These are phyloP conservation scores for Cyclophora albipunctata DNA, from an alignment of 2,888 invertebrate genomes.

Conservation along the genomic window DNA sequence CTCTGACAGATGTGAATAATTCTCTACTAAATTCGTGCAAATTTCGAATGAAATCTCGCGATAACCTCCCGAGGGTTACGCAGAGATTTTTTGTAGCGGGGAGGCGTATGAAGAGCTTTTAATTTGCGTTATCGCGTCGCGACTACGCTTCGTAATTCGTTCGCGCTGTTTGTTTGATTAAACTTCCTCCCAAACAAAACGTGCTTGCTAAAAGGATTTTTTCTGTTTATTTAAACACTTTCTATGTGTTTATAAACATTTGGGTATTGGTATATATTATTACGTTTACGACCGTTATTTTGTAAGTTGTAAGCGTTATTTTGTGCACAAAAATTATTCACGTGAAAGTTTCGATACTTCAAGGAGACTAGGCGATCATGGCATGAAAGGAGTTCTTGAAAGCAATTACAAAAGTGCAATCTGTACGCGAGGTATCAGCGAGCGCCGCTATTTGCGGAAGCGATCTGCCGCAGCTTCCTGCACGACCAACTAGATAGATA, in stretches of 20 bases:
- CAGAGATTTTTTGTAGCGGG: slow-evolving; percentile 5
- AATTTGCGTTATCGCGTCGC: slow-evolving; percentile 23
- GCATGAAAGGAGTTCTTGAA: slow-evolving; percentile 8
- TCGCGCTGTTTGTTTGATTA: slow-evolving; percentile 21
- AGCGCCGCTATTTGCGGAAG: not conserved
- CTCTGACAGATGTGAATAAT: slow-evolving; percentile 38
- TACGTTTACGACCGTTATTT: no score
- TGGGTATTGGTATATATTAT: no score
- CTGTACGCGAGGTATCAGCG: slow-evolving; percentile 2
- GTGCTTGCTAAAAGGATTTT: slow-evolving; percentile 9
- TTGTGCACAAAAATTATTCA: no score
- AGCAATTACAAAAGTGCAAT: slow-evolving; percentile 17
- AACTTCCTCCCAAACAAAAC: slow-evolving; percentile 24
- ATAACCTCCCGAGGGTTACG: slow-evolving; percentile 8
- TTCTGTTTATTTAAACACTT: not conserved
- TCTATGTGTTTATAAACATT: not conserved
- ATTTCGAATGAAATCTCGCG: slow-evolving; percentile 9
- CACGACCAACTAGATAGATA: slow-evolving; percentile 3
- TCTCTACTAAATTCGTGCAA: slow-evolving; percentile 21
- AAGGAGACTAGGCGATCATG: not conserved
- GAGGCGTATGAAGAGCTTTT: slow-evolving; percentile 20
- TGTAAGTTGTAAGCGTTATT: no score
- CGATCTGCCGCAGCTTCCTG: slow-evolving; percentile 1
- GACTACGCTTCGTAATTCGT: slow-evolving; percentile 16
- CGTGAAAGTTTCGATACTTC: no score